Base-by-base conservation (phyloP, 2,797 vertebrate genomes). In the Potorous gilbertii region DNA sequence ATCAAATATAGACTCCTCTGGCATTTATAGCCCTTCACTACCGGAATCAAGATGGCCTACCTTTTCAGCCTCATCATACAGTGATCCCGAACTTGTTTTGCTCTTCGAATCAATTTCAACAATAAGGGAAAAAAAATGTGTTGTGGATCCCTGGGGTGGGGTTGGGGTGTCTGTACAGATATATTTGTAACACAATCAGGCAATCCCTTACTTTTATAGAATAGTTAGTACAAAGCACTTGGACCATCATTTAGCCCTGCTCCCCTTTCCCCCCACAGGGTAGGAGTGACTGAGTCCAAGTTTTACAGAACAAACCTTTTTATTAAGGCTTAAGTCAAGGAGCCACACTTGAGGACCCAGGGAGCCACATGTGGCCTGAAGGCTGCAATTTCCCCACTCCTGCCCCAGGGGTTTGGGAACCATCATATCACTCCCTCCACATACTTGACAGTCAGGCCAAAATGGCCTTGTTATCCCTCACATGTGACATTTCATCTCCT, bases 31-130 rank as follows among this genome's bases (percentile, higher is more conserved):
- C 24, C 55, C 81, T 55, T 95, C 90, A 96, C 24, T 96, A 93
- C 90, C 96, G 91, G 89, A 81, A 92, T 91, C 54, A 54, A 92
- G 90, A 9, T 50, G 94, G 91, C 24, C 54, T 18, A 34, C 90
- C 90, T 95, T 97, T 96, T 62, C 90, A 97, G 94, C 92, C 54
- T 96, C 90, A 96, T 95, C 94, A 46, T 46, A 46, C 66, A 81
- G n/a, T 81, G 66, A 5, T 46, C n/a, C 18, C 18, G 4, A 74
- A 74, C 4, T 18, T n/a, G 46, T 59, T 46, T 81, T 10, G n/a
- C 40, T 46, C n/a, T 81, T 34, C 11, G 0, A 81, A 81, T 81
- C n/a, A 3, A 81, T 24, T 81, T 40, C n/a, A 40, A 81, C 18
- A 81, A 46, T 81, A 46, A 66, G 21, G 13, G n/a, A 12, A 18